Percentiles rank a stretch among this genome's conserved stretches.
These are phyloP conservation scores for Rhea pennata DNA, from an alignment of 2,113 vertebrate species.

Conservation along the genomic window DNA sequence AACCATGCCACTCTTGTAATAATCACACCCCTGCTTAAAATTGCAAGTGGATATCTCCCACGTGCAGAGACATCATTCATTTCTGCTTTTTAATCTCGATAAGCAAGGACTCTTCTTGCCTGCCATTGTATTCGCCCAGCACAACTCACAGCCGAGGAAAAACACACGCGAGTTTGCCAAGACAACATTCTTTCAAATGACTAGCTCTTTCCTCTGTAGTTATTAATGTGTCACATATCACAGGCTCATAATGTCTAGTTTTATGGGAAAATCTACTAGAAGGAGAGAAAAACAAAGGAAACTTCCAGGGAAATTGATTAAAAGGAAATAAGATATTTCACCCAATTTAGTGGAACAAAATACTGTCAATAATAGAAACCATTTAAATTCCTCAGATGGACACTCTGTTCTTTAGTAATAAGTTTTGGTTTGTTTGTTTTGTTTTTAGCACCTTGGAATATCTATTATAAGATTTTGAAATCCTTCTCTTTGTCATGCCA, in stretches of 20 bases:
- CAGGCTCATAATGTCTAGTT: conserved; percentile 63
- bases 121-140: conserved; percentile 26
- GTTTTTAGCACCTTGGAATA: conserved; percentile 20
- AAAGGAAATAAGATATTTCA: conserved; percentile 64
- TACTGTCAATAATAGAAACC: conserved; percentile 38
- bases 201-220: conserved; percentile 69
- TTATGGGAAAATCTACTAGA: conserved; percentile 73
- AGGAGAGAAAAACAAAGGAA: conserved; percentile 70
- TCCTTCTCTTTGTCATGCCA: not conserved
- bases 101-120: conserved; percentile 7
- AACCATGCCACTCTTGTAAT: not conserved
- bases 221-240: conserved; percentile 67
- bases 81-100: not conserved
- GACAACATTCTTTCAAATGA: conserved; percentile 67
- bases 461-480: conserved; percentile 45
- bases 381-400: conserved; percentile 51
- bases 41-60: not conserved
- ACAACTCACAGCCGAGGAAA: conserved; percentile 41
- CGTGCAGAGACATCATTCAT: not conserved
- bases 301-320: conserved; percentile 72
- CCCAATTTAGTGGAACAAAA: conserved; percentile 60
- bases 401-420: conserved; percentile 34
- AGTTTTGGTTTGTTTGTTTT: conserved; percentile 42
- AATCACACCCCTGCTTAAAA: not conserved
- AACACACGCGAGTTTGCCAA: conserved; percentile 36